These are phyloP conservation scores for Lycaon pictus DNA, from an alignment of 2,113 vertebrate species.

Conservation along the genomic window DNA sequence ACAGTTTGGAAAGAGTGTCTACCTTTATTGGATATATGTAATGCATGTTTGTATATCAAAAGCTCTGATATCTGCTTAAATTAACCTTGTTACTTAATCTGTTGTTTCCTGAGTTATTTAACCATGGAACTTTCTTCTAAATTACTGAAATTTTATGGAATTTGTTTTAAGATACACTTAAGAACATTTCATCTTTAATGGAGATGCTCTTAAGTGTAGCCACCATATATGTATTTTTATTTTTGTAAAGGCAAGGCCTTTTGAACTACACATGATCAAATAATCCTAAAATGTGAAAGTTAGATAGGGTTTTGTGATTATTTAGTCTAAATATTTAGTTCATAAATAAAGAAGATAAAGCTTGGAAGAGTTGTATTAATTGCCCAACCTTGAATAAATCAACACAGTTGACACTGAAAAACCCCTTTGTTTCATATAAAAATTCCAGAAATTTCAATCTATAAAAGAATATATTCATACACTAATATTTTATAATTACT, in stretches of 20 bases:
- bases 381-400: not conserved
- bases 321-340: constrained; percentile 13
- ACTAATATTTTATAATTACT: not conserved
- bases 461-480: not conserved
- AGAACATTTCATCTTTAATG: constrained; percentile 16
- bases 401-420: not conserved
- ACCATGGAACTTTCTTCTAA: not conserved
- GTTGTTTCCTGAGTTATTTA: constrained; percentile 44
- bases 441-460: not conserved
- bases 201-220: not conserved
- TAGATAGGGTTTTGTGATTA: not conserved
- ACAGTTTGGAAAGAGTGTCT: not conserved
- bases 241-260: not conserved
- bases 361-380: not conserved
- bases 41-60: not conserved
- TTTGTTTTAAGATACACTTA: not conserved
- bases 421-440: not conserved
- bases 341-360: not conserved
- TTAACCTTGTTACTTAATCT: constrained; percentile 31
- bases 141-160: constrained; percentile 16
- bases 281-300: not conserved
- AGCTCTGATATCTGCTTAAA: not conserved
- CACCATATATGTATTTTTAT: not conserved
- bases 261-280: not conserved
- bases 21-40: not conserved